A percentile compares a stretch with the other conserved stretches of the same genome.
phyloP scores from a whole-genome alignment of 2,888 invertebrate species.

The Orthosia gothica region DNA sequence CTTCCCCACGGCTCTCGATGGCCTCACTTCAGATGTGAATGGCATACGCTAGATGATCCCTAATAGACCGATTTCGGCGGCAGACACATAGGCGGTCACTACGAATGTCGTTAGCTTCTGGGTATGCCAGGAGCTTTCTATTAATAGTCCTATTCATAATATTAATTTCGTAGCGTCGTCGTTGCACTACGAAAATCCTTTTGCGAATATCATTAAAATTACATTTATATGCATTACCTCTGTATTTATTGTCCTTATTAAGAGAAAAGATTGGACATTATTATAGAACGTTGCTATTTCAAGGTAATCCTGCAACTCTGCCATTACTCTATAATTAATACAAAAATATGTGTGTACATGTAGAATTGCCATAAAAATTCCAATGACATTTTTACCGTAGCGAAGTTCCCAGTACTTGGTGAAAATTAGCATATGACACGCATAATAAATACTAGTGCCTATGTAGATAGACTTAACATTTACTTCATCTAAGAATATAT shows the following conservation, averaged over 20 bases:
- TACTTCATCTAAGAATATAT: slow-evolving; percentile 25
- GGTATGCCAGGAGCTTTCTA: too few species aligned
- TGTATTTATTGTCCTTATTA: not conserved
- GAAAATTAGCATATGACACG: slow-evolving; percentile 42
- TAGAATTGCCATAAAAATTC: slow-evolving; percentile 25
- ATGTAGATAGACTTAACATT: slow-evolving; percentile 34
- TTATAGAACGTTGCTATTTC: slow-evolving; percentile 23
- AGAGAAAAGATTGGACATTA: slow-evolving; percentile 10
- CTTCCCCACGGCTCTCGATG: too few species aligned
- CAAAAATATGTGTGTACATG: not conserved
- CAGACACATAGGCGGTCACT: too few species aligned
- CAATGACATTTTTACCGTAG: slow-evolving; percentile 23
- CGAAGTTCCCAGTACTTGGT: slow-evolving; percentile 20
- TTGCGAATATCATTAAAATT: not conserved
- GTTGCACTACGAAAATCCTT: not conserved
- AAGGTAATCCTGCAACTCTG: slow-evolving; percentile 28
- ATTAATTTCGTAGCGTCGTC: not conserved
- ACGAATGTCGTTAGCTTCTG: too few species aligned
- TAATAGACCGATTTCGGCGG: too few species aligned
- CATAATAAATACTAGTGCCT: slow-evolving; percentile 37
- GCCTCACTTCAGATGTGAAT: too few species aligned
- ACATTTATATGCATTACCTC: not conserved
- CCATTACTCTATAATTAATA: slow-evolving; percentile 31
- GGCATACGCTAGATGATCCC: too few species aligned
- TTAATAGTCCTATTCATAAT: not conserved